Evolutionary conservation across 2,797 vertebrate genomes (phyloP).

Genomic region (Etheostoma nigrum): DNA sequence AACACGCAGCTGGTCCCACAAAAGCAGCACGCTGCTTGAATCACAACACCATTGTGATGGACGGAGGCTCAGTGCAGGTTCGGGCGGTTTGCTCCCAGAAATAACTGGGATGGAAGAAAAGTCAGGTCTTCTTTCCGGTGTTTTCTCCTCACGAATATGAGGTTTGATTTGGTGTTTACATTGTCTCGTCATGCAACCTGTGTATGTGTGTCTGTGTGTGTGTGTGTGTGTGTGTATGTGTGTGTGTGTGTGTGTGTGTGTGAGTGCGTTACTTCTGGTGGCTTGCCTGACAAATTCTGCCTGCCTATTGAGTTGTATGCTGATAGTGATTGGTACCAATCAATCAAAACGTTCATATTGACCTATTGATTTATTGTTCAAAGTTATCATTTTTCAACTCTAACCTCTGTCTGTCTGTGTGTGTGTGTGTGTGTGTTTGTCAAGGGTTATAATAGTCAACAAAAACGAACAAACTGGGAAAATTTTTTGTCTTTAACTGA

Average conservation of each 20-base stretch:
- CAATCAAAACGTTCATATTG: no score
- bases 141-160: constrained; percentile 27
- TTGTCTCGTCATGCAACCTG: constrained; percentile 37
- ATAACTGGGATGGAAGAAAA: constrained; percentile 44
- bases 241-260: no score
- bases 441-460: no score
- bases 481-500: no score
- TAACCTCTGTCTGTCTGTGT: background rate
- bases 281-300: no score
- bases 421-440: background rate
- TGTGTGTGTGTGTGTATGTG: background rate
- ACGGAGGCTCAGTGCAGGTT: constrained; percentile 6
- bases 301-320: no score
- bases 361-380: no score
- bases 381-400: no score
- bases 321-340: no score
- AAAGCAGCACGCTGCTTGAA: constrained; percentile 27
- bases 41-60: constrained; percentile 77
- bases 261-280: no score
- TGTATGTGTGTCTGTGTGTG: constrained; percentile 6
- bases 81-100: constrained; percentile 42
- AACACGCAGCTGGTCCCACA: constrained; percentile 54
- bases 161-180: constrained; percentile 50
- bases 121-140: constrained; percentile 15
- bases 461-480: no score